Conservation (phyloP, 2,113 vertebrate genomes). For the Anhinga rufa region DNA sequence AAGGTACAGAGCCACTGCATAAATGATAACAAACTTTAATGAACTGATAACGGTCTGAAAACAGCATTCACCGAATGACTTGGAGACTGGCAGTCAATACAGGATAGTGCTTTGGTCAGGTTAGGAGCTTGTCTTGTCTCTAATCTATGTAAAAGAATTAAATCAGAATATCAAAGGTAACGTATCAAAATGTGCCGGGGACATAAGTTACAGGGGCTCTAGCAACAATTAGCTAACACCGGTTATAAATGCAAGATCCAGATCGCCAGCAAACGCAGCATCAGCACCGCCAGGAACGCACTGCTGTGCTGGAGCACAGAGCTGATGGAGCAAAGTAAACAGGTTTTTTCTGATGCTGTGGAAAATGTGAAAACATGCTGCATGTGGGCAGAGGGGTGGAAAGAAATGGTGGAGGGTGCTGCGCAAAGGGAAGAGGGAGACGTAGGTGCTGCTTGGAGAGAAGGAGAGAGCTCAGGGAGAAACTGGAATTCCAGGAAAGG, state of each 20-base stretch:
- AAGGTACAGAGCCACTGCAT: constrained; percentile 22
- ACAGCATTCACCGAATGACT: neutral
- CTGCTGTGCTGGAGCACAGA: neutral
- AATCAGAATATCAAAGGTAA: constrained; percentile 59
- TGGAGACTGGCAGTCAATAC: constrained; percentile 8
- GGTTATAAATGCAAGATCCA: neutral
- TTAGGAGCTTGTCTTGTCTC: constrained; percentile 32
- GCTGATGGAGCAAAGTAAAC: neutral
- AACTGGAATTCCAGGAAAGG: neutral
- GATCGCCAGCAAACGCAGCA: constrained; percentile 21
- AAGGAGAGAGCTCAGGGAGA: neutral
- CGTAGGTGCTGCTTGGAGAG: neutral
- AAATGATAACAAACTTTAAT: constrained; percentile 60
- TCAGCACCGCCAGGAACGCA: neutral
- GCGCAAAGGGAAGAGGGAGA: neutral
- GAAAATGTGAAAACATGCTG: neutral
- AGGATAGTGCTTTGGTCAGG: neutral
- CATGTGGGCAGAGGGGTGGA: neutral
- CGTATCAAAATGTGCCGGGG: neutral
- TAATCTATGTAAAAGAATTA: constrained; percentile 56
- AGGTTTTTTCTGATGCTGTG: neutral
- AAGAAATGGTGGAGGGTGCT: neutral
- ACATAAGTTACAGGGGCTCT: neutral
- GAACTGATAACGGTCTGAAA: constrained; percentile 56
- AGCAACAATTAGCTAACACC: neutral